phyloP scores from a whole-genome alignment of 64 coral and sea anemone genomes.

The Actinia tenebrosa region DNA sequence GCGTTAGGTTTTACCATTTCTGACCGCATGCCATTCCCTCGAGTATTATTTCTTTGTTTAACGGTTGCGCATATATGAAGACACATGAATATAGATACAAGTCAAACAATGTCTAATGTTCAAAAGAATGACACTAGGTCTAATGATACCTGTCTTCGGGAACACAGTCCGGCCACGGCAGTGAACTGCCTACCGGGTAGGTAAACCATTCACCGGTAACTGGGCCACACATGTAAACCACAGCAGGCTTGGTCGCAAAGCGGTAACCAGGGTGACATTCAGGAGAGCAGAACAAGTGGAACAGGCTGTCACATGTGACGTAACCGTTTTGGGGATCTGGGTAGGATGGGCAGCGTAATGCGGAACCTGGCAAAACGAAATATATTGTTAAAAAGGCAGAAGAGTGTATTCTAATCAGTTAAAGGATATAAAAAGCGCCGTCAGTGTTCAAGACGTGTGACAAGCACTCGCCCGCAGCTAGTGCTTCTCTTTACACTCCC shows the following conservation, averaged over 20 bases:
- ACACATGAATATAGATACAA: no score
- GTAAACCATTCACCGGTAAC: slow-evolving; percentile 74
- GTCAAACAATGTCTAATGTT: no score
- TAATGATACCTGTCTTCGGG: slow-evolving; percentile 37
- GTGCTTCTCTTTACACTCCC: no score
- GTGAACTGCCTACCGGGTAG: slow-evolving; percentile 33
- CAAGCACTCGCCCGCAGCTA: no score
- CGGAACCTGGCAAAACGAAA: slow-evolving; percentile 27
- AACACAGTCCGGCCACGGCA: slow-evolving; percentile 80
- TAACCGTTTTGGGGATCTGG: slow-evolving; percentile 64
- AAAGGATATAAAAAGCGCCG: no score
- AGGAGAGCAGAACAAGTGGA: slow-evolving; percentile 73
- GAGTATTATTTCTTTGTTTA: no score
- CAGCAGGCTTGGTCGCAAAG: slow-evolving; percentile 65
- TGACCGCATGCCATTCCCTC: no score
- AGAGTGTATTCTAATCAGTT: neutral
- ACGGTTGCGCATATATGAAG: no score
- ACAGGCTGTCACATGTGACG: slow-evolving; percentile 76
- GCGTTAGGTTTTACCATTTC: no score
- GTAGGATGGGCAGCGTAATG: slow-evolving; percentile 48
- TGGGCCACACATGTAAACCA: slow-evolving; percentile 85
- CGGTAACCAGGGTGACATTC: slow-evolving; percentile 65
- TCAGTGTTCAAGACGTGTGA: no score
- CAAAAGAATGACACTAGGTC: no score
- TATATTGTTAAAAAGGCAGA: neutral